Evolutionary conservation across 2,888 invertebrate genomes (phyloP), one percentile per base, ranked within the genome.

Genomic region (Esperia sulphurella): DNA sequence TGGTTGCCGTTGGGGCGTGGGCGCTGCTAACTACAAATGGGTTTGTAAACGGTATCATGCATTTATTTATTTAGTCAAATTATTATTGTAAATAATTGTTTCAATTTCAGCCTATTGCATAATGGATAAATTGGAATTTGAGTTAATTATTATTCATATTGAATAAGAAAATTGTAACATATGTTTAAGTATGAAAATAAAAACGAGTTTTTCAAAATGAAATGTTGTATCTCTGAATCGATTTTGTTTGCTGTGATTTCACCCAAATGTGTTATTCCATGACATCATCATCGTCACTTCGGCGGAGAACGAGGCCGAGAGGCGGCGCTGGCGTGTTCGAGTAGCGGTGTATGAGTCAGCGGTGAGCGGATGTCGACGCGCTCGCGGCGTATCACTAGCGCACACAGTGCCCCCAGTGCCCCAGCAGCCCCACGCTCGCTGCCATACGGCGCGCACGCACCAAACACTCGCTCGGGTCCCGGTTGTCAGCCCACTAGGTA

Each of bases 1-100:
- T 93, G 93, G 92, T 71, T 87, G 91, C 71, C 89, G 74, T 74
- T 80, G 74, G 86, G 74, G 90, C 89, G 71, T 74, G 92, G 86
- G 63, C 65, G 92, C 92, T 71, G 92, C 91, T 67, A 90, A 77
- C 69, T 91, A 87, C 69, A 82, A 78, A 84, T 92, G 91, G 80
- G 91, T 92, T 78, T 90, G 91, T 72, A 88, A 65, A 90, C 78
- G 84, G 91, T 77, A 90, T 89, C 80, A 88, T 90, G 75, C 90
- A 90, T 81, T 86, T 85, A 64, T 75, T 64, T 61, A 57, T 65
- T 79, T 80, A 78, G 75, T 76, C 67, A 54, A 69, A 56, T 67
- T 66, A 61, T 57, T 58, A 59, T 57, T 69, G 61, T 70, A 65
- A 65, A 59, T 49, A 48, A 73, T 71, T 73, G 71, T 86, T 86